A percentile compares a stretch with the other conserved stretches of the same genome.
These are phyloP conservation scores for Diorhabda elongata DNA, from an alignment of 1,140 invertebrate species.

Conservation along the genomic window DNA sequence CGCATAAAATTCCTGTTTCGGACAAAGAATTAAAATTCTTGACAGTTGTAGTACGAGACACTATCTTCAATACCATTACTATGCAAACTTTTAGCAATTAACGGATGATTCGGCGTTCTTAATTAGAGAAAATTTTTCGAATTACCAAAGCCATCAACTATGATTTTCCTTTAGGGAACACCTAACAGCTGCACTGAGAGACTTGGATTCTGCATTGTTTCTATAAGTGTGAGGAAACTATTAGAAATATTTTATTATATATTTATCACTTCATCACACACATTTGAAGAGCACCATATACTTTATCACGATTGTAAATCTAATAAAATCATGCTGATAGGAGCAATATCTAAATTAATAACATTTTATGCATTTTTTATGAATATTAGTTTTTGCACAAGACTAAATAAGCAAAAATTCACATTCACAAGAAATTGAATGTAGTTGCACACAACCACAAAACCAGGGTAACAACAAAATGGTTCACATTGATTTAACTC, in stretches of 20 bases:
- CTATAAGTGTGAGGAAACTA: neutral
- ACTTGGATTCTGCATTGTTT: neutral
- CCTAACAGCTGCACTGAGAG: conserved; percentile 6
- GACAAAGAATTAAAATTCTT: conserved; percentile 29
- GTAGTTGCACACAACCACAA: too few relatives aligned
- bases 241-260: neutral
- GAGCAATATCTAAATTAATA: too few relatives aligned
- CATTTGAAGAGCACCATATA: neutral
- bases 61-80: conserved; percentile 18
- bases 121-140: conserved; percentile 18
- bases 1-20: conserved; percentile 23
- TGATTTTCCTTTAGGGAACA: conserved; percentile 4
- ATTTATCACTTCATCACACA: neutral
- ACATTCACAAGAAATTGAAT: too few relatives aligned
- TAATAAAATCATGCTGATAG: too few relatives aligned
- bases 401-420: too few relatives aligned
- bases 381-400: too few relatives aligned
- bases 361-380: too few relatives aligned
- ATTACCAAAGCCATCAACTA: conserved; percentile 5
- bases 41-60: conserved; percentile 27
- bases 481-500: too few relatives aligned
- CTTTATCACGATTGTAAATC: too few relatives aligned
- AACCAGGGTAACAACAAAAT: too few relatives aligned
- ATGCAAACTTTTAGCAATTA: conserved; percentile 21
- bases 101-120: conserved; percentile 13